Conservation (phyloP, 2,113 vertebrate genomes). For the Ceyx melanurus region DNA sequence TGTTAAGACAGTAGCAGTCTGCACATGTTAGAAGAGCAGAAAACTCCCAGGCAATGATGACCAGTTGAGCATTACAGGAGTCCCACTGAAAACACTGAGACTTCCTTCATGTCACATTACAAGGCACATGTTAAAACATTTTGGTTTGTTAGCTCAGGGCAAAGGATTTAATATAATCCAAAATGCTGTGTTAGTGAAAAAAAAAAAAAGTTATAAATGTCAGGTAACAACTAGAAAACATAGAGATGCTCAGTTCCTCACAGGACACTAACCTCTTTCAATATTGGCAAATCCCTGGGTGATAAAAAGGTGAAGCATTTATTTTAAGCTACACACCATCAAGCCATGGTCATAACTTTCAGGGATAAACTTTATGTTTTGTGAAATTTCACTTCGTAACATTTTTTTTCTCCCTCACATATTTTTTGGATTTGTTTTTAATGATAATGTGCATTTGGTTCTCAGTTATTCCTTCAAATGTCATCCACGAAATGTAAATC, state of each 20-base stretch:
- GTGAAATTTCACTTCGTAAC: neutral
- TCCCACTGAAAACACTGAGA: neutral
- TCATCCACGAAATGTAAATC: neutral
- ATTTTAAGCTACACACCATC: neutral
- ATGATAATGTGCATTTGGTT: neutral
- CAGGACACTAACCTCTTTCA: neutral
- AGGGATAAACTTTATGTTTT: neutral
- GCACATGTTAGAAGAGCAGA: neutral
- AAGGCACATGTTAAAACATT: neutral
- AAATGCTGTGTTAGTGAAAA: neutral
- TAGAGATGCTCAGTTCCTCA: neutral
- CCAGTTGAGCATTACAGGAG: neutral
- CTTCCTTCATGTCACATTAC: neutral
- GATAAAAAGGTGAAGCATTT: neutral
- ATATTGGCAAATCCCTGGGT: neutral
- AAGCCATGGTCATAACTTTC: neutral
- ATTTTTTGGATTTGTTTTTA: neutral
- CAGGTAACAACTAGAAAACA: neutral
- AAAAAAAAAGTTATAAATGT: neutral
- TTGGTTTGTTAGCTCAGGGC: neutral
- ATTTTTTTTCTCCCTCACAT: fast-evolving
- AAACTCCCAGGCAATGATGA: neutral
- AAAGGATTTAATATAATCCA: neutral
- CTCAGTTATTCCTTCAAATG: neutral
- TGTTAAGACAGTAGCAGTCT: neutral